Evolutionary conservation across 2,888 invertebrate species (phyloP).

Genomic region (Rhagonycha fulva): DNA sequence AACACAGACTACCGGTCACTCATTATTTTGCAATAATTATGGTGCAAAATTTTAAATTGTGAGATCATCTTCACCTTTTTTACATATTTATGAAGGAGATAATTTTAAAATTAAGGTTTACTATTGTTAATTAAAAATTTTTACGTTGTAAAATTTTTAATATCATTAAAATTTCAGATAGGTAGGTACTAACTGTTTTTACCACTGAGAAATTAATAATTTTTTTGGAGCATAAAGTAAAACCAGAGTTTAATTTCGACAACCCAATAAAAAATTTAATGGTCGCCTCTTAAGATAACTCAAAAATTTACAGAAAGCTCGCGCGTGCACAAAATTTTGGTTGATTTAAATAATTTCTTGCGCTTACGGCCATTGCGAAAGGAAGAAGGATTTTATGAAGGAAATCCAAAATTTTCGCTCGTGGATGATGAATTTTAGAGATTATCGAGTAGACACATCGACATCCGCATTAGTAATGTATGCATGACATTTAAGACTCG

Average conservation of each 20-base stretch:
- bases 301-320: not conserved
- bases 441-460: not conserved
- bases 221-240: slow-evolving; percentile 2
- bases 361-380: no score
- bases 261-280: not conserved
- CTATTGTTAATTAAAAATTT: slow-evolving; percentile 1
- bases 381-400: not conserved
- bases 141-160: not conserved
- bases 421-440: slow-evolving; percentile 6
- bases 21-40: not conserved
- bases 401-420: no score
- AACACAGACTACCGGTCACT: not conserved
- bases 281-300: not conserved
- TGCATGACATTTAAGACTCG: slow-evolving; percentile 33
- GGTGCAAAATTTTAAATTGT: not conserved
- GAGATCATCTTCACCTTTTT: not conserved
- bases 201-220: not conserved
- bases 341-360: not conserved
- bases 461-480: slow-evolving; percentile 22
- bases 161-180: not conserved
- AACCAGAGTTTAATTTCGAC: not conserved
- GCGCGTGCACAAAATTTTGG: not conserved
- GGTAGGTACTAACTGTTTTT: not conserved
- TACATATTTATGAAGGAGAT: not conserved
- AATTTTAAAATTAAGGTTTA: not conserved